phyloP scores from a whole-genome alignment of 2,113 vertebrate genomes.

The Myotis lucifugus region DNA sequence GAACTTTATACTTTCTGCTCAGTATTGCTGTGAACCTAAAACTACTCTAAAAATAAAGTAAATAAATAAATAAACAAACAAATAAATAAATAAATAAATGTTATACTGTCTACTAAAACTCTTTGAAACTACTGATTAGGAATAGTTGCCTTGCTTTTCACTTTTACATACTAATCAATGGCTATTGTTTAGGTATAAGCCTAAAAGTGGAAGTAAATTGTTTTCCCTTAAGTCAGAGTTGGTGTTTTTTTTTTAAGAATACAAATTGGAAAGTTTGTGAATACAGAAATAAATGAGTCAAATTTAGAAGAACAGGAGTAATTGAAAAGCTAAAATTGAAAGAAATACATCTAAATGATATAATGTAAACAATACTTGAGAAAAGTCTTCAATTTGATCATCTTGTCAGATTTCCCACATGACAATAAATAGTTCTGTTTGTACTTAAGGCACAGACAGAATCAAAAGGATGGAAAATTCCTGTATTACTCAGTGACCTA shows the following conservation, averaged over 20 bases:
- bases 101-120: neutral
- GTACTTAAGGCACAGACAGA: neutral
- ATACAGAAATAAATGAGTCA: constrained; percentile 5
- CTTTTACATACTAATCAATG: neutral
- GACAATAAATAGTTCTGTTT: neutral
- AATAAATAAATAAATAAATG: neutral
- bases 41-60: neutral
- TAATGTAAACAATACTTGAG: neutral
- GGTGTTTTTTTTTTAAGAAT: neutral
- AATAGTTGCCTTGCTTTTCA: neutral
- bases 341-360: neutral
- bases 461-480: neutral
- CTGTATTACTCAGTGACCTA: neutral
- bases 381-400: neutral
- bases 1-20: neutral
- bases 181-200: neutral
- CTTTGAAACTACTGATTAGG: neutral
- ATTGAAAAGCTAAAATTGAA: neutral
- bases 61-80: neutral
- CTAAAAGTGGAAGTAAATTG: neutral
- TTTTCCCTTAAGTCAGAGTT: neutral
- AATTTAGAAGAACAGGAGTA: neutral
- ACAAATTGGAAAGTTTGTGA: neutral
- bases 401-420: neutral
- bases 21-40: neutral